Percentiles rank a stretch among this genome's conserved stretches.
These are phyloP conservation scores for Eupithecia subfuscata DNA, from an alignment of 2,888 invertebrate genomes.

Conservation along the genomic window DNA sequence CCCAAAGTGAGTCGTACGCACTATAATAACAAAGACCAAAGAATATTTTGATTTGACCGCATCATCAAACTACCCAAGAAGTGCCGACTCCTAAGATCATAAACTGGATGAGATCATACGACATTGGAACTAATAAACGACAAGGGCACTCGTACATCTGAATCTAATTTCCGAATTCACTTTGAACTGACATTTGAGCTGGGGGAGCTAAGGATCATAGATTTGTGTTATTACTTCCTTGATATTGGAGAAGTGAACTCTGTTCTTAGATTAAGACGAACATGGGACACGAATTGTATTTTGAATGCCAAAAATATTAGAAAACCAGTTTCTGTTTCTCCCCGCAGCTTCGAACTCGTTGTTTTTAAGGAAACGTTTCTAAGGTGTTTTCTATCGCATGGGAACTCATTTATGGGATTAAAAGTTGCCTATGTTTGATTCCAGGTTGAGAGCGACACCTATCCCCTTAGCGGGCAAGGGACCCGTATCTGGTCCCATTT, in stretches of 20 bases:
- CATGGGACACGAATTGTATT: background rate
- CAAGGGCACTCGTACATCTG: constrained; percentile 39
- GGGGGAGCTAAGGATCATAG: constrained; percentile 42
- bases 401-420: no score
- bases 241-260: constrained; percentile 34
- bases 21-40: background rate
- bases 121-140: constrained; percentile 43
- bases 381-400: no score
- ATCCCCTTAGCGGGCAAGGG: no score
- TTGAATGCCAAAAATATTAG: background rate
- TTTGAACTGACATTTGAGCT: constrained; percentile 46
- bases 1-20: no score
- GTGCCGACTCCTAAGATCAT: constrained; percentile 23
- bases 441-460: no score
- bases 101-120: constrained; percentile 36
- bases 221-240: constrained; percentile 46
- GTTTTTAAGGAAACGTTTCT: no score
- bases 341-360: no score
- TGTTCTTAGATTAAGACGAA: constrained; percentile 23
- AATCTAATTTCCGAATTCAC: constrained; percentile 49
- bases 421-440: no score
- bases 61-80: constrained; percentile 3
- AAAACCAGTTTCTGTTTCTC: background rate
- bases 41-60: background rate
- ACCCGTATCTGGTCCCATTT: no score